These are phyloP conservation scores for Capitella teleta DNA, from an alignment of 1,140 invertebrate genomes.

Conservation along the genomic window DNA sequence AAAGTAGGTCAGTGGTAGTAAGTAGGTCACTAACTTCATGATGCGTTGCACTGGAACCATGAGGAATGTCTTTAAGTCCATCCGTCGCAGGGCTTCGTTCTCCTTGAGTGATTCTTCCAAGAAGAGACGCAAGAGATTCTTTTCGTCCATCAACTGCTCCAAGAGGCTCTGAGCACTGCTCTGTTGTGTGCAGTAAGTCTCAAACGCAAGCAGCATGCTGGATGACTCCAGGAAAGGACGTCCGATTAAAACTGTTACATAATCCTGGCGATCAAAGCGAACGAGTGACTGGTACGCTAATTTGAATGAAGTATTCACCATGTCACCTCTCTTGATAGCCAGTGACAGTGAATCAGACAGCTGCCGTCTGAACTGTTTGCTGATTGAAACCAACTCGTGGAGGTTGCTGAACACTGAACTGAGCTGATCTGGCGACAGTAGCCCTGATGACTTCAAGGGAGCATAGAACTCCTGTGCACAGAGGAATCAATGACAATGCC, in stretches of 20 bases:
- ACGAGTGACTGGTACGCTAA: not conserved
- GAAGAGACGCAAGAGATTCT: constrained; percentile 86
- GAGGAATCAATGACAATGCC: not conserved
- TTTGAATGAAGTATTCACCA: constrained; percentile 33
- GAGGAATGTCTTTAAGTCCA: constrained; percentile 93
- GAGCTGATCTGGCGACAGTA: constrained; percentile 50
- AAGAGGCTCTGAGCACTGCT: constrained; percentile 76
- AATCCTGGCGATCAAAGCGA: constrained; percentile 48
- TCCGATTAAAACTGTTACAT: constrained; percentile 78
- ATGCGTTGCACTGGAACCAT: constrained; percentile 58
- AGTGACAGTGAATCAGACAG: constrained; percentile 77
- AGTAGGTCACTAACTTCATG: constrained; percentile 46
- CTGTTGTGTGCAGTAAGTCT: constrained; percentile 80
- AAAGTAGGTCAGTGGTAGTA: not conserved
- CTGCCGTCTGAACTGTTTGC: constrained; percentile 70
- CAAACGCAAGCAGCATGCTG: constrained; percentile 84
- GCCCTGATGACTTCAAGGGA: constrained; percentile 78
- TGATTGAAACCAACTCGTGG: constrained; percentile 81
- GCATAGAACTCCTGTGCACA: constrained; percentile 82
- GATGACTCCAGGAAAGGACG: constrained; percentile 83
- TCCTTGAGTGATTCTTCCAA: constrained; percentile 92
- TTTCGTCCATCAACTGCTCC: constrained; percentile 86
- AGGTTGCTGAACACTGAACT: constrained; percentile 86
- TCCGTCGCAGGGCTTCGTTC: constrained; percentile 76
- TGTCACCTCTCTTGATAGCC: constrained; percentile 61